A percentile compares a stretch with the other conserved stretches of the same genome.
Evolutionary conservation across 92 coral and sea anemone genomes (phyloP).

Genomic region (Zoanthus solanderi): DNA sequence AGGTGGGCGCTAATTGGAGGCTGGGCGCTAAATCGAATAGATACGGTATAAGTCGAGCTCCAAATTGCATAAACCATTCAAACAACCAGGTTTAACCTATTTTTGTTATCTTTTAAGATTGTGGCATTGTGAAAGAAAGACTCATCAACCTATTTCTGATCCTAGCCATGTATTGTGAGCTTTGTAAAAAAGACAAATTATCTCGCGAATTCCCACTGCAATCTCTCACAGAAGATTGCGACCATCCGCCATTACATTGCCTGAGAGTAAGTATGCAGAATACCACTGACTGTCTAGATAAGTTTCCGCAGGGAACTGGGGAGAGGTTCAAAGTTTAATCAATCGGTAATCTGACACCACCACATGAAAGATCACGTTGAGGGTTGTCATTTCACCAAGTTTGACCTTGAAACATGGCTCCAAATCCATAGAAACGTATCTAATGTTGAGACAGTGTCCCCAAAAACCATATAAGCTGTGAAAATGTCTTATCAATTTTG

Average conservation of each 20-base stretch:
- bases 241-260: conserved; percentile 91
- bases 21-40: too few relatives aligned
- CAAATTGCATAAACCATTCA: neutral
- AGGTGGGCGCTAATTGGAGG: neutral
- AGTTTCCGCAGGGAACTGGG: neutral
- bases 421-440: too few relatives aligned
- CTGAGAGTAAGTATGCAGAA: conserved; percentile 73
- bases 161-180: conserved; percentile 78
- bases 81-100: neutral
- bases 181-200: conserved; percentile 78
- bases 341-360: too few relatives aligned
- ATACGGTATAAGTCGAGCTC: too few relatives aligned
- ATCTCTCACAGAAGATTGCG: conserved; percentile 77
- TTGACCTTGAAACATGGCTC: too few relatives aligned
- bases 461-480: too few relatives aligned
- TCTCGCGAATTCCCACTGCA: conserved; percentile 88
- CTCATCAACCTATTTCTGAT: neutral
- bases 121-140: neutral
- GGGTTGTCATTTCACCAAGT: too few relatives aligned
- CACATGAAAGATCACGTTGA: too few relatives aligned
- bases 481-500: too few relatives aligned
- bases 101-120: neutral
- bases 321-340: too few relatives aligned
- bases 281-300: neutral
- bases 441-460: too few relatives aligned